Evolutionary conservation across 1,140 invertebrate species (phyloP).

Genomic region (Callitettix versicolor): DNA sequence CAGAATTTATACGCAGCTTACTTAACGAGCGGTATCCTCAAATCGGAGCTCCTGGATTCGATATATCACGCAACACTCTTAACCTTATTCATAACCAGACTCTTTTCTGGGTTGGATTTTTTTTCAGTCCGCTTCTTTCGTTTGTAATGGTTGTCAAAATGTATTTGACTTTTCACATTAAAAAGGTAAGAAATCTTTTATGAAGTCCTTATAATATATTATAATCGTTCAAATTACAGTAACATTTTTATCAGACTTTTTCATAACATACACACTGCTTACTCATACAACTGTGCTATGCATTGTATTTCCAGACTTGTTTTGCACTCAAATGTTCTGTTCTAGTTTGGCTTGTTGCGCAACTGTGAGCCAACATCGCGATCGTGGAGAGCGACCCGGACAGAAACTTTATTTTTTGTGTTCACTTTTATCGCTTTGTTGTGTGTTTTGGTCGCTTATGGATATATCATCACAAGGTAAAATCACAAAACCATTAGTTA

Average conservation of each 20-base stretch:
- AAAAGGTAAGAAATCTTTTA: constrained; percentile 34
- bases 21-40: constrained; percentile 37
- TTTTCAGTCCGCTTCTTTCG: constrained; percentile 53
- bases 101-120: constrained; percentile 57
- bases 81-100: constrained; percentile 66
- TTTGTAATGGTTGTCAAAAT: constrained; percentile 51
- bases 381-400: constrained; percentile 58
- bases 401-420: constrained; percentile 56
- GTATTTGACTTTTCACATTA: constrained; percentile 55
- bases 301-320: too few species aligned
- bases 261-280: too few species aligned
- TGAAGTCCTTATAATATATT: not conserved
- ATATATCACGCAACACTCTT: constrained; percentile 58
- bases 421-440: constrained; percentile 53
- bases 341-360: constrained; percentile 17
- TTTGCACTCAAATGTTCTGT: not conserved
- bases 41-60: constrained; percentile 44
- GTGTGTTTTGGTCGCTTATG: constrained; percentile 41
- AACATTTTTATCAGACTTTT: too few species aligned
- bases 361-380: constrained; percentile 46
- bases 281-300: too few species aligned
- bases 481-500: too few species aligned
- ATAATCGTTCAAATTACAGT: too few species aligned
- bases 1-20: constrained; percentile 39
- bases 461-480: constrained; percentile 46